Conservation (phyloP, 2,888 invertebrate genomes). For the Plebejus argus region DNA sequence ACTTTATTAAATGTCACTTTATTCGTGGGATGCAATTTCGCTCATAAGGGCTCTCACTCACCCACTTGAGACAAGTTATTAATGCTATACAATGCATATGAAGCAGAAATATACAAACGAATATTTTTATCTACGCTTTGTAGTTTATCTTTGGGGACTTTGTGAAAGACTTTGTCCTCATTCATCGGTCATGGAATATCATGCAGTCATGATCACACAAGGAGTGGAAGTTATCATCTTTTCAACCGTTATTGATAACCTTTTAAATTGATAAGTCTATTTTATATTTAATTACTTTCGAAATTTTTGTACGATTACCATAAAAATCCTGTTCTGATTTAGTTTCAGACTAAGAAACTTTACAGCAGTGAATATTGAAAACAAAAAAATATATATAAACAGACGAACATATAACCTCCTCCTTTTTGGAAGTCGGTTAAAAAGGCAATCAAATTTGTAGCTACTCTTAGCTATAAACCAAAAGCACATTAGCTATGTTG, state of each 20-base stretch:
- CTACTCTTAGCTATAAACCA: neutral
- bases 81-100: neutral
- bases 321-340: neutral
- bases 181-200: constrained; percentile 7
- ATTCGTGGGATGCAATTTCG: constrained; percentile 26
- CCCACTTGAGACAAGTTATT: neutral
- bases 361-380: neutral
- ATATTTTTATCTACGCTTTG: neutral
- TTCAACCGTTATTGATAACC: constrained; percentile 18
- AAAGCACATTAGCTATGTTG: neutral
- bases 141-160: neutral
- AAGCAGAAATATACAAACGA: neutral
- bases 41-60: neutral
- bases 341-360: neutral
- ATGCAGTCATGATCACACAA: constrained; percentile 8
- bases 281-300: neutral
- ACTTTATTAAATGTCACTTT: constrained; percentile 46
- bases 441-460: too few relatives aligned
- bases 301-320: neutral
- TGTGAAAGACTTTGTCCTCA: neutral
- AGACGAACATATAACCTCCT: too few relatives aligned
- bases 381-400: too few relatives aligned
- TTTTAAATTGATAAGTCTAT: neutral
- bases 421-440: too few relatives aligned
- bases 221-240: constrained; percentile 17